These are phyloP conservation scores for Gambusia holbrooki DNA, from an alignment of 2,113 vertebrate species.

Conservation along the genomic window DNA sequence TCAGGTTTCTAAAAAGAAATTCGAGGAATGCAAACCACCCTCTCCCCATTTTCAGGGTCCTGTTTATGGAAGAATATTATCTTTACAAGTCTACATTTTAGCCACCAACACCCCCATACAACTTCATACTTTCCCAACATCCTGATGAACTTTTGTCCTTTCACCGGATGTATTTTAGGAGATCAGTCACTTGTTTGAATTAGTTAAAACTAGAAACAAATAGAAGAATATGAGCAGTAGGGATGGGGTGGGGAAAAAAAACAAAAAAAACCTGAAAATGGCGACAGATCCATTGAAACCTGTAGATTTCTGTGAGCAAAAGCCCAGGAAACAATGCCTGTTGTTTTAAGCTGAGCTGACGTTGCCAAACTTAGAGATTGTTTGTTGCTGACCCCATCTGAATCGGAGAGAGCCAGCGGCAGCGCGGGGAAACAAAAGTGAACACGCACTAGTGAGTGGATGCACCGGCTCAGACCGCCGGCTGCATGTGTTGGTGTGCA, in stretches of 20 bases:
- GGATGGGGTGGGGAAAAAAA: slow-evolving; percentile 11
- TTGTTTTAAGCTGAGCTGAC: slow-evolving; percentile 81
- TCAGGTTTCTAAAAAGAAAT: slow-evolving; percentile 69
- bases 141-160: not conserved
- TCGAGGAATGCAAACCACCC: slow-evolving; percentile 68
- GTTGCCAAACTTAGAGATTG: slow-evolving; percentile 78
- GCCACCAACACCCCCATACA: not conserved
- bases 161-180: not conserved
- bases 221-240: slow-evolving; percentile 32
- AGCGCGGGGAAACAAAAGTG: slow-evolving; percentile 60
- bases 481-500: slow-evolving; percentile 6
- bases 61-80: slow-evolving; percentile 78
- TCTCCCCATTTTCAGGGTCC: slow-evolving; percentile 65
- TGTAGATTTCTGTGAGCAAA: slow-evolving; percentile 76
- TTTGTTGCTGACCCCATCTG: slow-evolving; percentile 80
- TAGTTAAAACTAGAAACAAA: slow-evolving; percentile 17
- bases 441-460: slow-evolving; percentile 30
- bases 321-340: slow-evolving; percentile 69
- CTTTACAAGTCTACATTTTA: slow-evolving; percentile 68
- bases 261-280: not conserved
- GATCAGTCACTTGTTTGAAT: not conserved
- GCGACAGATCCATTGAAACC: slow-evolving; percentile 61
- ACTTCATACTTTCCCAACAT: slow-evolving; percentile 2
- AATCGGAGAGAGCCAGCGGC: slow-evolving; percentile 59
- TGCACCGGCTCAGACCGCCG: slow-evolving; percentile 26